Conservation (phyloP, 2,113 vertebrate genomes). For the Salvator merianae region DNA sequence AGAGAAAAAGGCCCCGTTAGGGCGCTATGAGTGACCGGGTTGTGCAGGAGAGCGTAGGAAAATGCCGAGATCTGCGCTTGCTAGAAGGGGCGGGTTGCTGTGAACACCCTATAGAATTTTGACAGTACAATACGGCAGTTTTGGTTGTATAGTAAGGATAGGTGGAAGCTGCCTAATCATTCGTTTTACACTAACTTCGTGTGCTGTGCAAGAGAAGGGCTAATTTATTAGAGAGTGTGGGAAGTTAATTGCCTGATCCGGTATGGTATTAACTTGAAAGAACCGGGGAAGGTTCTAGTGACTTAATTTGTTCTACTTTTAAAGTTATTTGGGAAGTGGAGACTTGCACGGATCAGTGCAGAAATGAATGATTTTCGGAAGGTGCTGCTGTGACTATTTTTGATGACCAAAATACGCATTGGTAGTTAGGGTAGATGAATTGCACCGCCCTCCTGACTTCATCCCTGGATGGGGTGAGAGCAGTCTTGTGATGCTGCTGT, state of each 20-base stretch:
- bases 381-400: too few species aligned
- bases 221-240: neutral
- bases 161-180: neutral
- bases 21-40: neutral
- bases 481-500: neutral
- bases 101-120: neutral
- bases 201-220: neutral
- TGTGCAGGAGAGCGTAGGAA: neutral
- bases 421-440: neutral
- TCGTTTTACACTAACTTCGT: neutral
- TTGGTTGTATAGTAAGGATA: too few species aligned
- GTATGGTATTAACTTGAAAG: neutral
- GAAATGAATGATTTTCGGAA: neutral
- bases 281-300: too few species aligned
- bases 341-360: neutral
- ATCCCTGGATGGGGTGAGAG: neutral
- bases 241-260: neutral
- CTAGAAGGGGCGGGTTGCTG: neutral
- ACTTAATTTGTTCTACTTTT: neutral
- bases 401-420: too few species aligned
- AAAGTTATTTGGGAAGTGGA: neutral
- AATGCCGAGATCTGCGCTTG: too few species aligned
- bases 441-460: neutral
- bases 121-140: neutral
- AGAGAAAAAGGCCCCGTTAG: neutral